Evolutionary conservation across 2,113 vertebrate genomes (phyloP), one percentile per base, ranked within the genome.

Genomic region (Paradoxurus hermaphroditus): DNA sequence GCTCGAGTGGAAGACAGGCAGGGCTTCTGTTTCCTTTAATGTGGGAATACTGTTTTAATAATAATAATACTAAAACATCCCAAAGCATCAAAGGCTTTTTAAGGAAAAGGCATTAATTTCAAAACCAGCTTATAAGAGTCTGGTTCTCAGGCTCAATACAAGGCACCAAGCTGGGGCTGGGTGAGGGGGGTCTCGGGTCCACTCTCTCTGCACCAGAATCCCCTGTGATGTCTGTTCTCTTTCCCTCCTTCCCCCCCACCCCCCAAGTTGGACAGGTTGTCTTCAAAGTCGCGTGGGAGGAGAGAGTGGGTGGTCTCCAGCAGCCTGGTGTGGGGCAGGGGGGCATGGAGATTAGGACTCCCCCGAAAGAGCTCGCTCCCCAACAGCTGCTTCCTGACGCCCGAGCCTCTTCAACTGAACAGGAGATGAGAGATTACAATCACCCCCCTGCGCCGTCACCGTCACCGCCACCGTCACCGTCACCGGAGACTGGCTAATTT

Each of bases 371-470:
- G 46, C 78, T 46, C 1, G 9, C 51, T 70, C 62, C 41, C 86
- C 73, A 78, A 34, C 97, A 97, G 97, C 97, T 95, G 96, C 94
- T 96, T 95, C 97, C 98, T 79, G 95, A 56, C 4, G 65, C 92
- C 2, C 14, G 63, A 53, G 67, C 75, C 49, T 36, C 70, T 88
- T 65, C n/a, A 9, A 18, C 90, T 1, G 62, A 94, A 86, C 91
- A 94, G 92, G 88, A 94, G 95, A 51, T 4, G 34, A 19, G 63
- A 7, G 88, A 49, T 23, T 49, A 25, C 29, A 0, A 8, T 44
- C 82, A 59, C 41, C 21, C 91, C 86, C 73, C n/a, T n/a, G n/a
- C n/a, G n/a, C n/a, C n/a, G n/a, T n/a, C n/a, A n/a, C n/a, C n/a
- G n/a, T n/a, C n/a, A n/a, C n/a, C n/a, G n/a, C 46, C 81, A 13